phyloP scores from a whole-genome alignment of 2,797 vertebrate species.

The Enteromius thamalakanensis region DNA sequence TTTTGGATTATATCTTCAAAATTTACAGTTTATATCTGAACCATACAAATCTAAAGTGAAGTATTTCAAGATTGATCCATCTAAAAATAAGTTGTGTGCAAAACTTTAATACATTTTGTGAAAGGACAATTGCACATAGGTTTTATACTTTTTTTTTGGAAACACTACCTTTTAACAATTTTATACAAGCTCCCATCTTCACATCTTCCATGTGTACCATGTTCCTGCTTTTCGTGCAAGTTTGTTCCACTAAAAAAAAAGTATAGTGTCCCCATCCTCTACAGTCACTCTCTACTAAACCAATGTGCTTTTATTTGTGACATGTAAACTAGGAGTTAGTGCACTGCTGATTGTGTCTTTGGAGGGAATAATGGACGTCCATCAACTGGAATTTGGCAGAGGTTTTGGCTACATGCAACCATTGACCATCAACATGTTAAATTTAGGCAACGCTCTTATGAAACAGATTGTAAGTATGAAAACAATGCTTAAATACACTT shows the following conservation, averaged over 20 bases:
- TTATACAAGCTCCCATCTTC: background rate
- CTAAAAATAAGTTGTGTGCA: background rate
- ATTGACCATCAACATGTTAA: slow-evolving; percentile 78
- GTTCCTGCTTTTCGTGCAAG: background rate
- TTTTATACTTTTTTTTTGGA: background rate
- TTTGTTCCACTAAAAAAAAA: background rate
- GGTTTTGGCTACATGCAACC: slow-evolving; percentile 82
- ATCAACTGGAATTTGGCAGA: slow-evolving; percentile 87
- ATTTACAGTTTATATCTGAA: too few species aligned
- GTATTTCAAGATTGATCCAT: background rate
- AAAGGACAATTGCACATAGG: background rate
- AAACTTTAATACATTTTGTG: background rate
- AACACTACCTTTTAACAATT: background rate
- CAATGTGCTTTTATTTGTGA: background rate
- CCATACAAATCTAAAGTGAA: too few species aligned
- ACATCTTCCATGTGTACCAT: background rate
- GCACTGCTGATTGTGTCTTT: slow-evolving; percentile 83
- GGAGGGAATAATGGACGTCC: slow-evolving; percentile 77
- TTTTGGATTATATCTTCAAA: background rate
- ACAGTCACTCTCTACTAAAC: background rate
- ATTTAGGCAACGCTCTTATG: slow-evolving; percentile 76
- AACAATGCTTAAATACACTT: background rate
- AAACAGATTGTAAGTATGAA: slow-evolving; percentile 84
- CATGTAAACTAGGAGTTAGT: slow-evolving; percentile 74
- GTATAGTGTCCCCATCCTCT: background rate